Evolutionary conservation across 92 coral and sea anemone species (phyloP), one percentile per base, ranked within the genome.

Genomic region (Actinostola sp.): DNA sequence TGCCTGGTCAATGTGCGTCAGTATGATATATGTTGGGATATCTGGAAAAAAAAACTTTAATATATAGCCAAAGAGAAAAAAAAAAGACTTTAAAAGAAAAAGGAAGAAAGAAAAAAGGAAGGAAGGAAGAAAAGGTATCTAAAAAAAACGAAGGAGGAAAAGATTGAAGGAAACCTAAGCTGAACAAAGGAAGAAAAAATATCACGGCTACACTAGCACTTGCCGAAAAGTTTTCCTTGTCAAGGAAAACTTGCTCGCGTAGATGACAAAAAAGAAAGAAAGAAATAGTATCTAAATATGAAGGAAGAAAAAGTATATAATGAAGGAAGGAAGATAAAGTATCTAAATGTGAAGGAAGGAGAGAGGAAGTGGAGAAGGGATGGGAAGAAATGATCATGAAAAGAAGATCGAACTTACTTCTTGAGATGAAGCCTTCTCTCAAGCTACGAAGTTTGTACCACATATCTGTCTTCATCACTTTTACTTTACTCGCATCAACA

Each of bases 1-100:
- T 41, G 53, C 78, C 23, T 34, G 24, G 55, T 72, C 78, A 33
- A 72, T 72, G 35, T 72, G 50, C 11, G 78, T 56, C 21, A 72
- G 53, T 2, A 72, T 26, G 9, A 59, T 32, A 30, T 19, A 61
- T 29, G 63, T 42, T 0, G 78, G 78, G 32, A 59, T 42, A 24
- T 50, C 78, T 72, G 26, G 16, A 30, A 25, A 25, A n/a, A 36
- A 23, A 7, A 20, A 27, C 15, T 15, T 15, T 11, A 55, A 21
- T 55, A 19, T 60, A 13, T 30, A 34, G n/a, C n/a, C n/a, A n/a
- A n/a, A n/a, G n/a, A n/a, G n/a, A n/a, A n/a, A n/a, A n/a, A n/a
- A n/a, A n/a, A n/a, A n/a, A n/a, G n/a, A n/a, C n/a, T 24, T 25
- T 54, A 36, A 11, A 36, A 36, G 11, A 4, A 11, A 36, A 36